phyloP scores from a whole-genome alignment of 2,888 invertebrate genomes.

The Mimumesa dahlbomi region DNA sequence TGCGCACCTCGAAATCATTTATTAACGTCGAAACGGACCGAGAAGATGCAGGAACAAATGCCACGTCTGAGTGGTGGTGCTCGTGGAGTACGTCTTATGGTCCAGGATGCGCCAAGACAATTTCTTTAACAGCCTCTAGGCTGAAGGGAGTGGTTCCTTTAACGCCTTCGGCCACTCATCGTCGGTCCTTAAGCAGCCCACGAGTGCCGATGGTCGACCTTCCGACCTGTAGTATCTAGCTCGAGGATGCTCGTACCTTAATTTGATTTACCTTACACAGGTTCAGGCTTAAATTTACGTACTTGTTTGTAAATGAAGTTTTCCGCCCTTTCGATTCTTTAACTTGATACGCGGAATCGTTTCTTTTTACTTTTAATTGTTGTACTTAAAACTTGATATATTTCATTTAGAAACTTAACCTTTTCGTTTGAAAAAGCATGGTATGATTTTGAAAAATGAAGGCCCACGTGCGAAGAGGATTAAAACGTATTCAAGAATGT shows the following conservation, averaged over 20 bases:
- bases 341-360: background rate
- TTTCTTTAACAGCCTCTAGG: slow-evolving; percentile 60
- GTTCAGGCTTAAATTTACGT: background rate
- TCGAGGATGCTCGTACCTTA: slow-evolving; percentile 42
- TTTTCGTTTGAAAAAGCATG: too few species aligned
- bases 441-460: too few species aligned
- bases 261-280: slow-evolving; percentile 44
- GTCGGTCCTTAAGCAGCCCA: slow-evolving; percentile 47
- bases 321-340: background rate
- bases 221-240: slow-evolving; percentile 31
- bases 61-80: slow-evolving; percentile 37
- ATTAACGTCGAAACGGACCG: slow-evolving; percentile 55
- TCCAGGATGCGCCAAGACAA: slow-evolving; percentile 56
- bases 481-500: too few species aligned
- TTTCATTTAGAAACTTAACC: too few species aligned
- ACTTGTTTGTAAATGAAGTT: background rate
- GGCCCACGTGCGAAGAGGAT: too few species aligned
- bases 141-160: slow-evolving; percentile 43
- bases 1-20: slow-evolving; percentile 54
- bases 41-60: slow-evolving; percentile 58
- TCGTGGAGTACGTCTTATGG: slow-evolving; percentile 27
- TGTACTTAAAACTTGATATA: too few species aligned
- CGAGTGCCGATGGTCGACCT: slow-evolving; percentile 46
- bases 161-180: slow-evolving; percentile 59
- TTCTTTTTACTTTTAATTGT: too few species aligned